Conservation (phyloP, 2,113 vertebrate genomes). For the Phainopepla nitens region DNA sequence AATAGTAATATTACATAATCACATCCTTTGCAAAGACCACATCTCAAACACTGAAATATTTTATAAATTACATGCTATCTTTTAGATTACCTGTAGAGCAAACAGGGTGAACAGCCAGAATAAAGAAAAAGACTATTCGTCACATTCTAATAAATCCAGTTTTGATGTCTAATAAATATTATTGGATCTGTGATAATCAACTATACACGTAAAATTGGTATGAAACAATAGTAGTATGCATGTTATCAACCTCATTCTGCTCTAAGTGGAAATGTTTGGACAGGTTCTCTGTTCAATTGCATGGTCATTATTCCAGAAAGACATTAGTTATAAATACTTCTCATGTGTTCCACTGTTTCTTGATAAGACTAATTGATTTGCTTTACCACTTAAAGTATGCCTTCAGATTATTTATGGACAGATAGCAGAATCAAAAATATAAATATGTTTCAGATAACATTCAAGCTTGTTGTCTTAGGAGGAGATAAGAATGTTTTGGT, state of each 20-base stretch:
- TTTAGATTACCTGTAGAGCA: neutral
- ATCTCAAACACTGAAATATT: neutral
- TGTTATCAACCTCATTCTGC: neutral
- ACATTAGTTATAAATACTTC: neutral
- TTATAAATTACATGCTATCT: neutral
- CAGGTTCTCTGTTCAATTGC: neutral
- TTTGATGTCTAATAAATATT: neutral
- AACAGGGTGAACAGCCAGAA: neutral
- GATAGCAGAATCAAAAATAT: neutral
- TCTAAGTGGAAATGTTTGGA: neutral
- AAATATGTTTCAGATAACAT: neutral
- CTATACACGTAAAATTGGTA: neutral
- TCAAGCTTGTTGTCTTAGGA: neutral
- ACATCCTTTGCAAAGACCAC: neutral
- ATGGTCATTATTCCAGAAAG: neutral
- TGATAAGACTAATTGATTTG: neutral
- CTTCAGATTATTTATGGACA: neutral
- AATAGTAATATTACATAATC: neutral
- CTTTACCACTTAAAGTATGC: neutral
- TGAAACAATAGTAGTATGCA: neutral
- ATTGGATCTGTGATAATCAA: neutral
- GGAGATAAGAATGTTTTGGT: neutral
- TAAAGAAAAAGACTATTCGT: neutral
- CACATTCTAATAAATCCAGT: neutral
- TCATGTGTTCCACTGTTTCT: neutral